A percentile compares a stretch with the other conserved stretches of the same genome.
phyloP scores from a whole-genome alignment of 2,797 vertebrate genomes.

The Liasis olivaceus region DNA sequence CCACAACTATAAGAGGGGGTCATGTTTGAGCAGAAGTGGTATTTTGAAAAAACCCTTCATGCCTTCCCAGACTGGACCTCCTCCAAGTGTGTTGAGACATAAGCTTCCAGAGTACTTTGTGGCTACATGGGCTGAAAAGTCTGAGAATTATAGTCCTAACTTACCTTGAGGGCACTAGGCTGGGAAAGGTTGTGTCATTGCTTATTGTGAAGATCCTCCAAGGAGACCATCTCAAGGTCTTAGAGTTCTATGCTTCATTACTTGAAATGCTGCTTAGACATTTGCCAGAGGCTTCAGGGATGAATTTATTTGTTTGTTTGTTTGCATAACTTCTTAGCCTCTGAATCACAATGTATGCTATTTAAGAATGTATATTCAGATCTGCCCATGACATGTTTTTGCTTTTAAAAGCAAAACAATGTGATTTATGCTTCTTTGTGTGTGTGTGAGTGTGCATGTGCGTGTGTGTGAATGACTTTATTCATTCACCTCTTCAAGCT shows the following conservation, averaged over 20 bases:
- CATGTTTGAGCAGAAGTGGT: not conserved
- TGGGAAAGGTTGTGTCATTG: not conserved
- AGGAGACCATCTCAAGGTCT: not conserved
- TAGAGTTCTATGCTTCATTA: not conserved
- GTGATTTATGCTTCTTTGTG: not conserved
- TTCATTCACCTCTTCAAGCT: not conserved
- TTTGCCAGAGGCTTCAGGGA: not conserved
- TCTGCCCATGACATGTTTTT: not conserved
- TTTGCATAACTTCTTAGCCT: too few species aligned
- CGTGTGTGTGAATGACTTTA: not conserved
- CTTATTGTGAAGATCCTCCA: not conserved
- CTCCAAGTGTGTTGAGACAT: not conserved
- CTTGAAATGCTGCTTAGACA: not conserved
- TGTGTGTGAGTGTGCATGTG: too few species aligned
- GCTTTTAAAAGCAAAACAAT: not conserved
- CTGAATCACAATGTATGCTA: too few species aligned
- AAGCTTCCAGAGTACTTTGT: not conserved
- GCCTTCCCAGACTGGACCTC: not conserved
- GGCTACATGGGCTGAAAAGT: not conserved
- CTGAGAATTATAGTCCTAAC: not conserved
- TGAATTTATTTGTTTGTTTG: not conserved
- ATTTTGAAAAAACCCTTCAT: not conserved
- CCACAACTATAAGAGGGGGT: not conserved
- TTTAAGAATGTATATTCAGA: not conserved
- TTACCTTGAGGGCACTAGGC: too few species aligned